phyloP scores from a whole-genome alignment of 2,888 invertebrate species.

The Blastobasis lacticolella region DNA sequence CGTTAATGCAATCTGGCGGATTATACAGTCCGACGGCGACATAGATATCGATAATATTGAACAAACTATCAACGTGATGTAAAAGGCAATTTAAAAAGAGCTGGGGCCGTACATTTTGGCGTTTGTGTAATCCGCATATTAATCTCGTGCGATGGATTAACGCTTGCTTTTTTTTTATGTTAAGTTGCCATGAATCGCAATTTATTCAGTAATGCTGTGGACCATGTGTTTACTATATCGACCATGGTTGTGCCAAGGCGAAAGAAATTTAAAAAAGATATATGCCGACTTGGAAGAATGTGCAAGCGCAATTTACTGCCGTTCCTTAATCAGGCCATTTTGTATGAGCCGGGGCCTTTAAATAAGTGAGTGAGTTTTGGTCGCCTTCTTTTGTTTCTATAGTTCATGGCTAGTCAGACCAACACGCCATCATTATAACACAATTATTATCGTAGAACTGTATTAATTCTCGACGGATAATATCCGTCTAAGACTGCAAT shows the following conservation, averaged over 20 bases:
- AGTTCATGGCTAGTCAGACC: no score
- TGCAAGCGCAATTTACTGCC: conserved; percentile 42
- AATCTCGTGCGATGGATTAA: conserved; percentile 1
- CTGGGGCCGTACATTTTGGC: no score
- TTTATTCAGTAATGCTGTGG: conserved; percentile 73
- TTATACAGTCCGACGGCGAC: no score
- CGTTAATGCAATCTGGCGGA: no score
- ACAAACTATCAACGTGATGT: no score
- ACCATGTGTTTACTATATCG: conserved; percentile 50
- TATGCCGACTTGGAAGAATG: conserved; percentile 64
- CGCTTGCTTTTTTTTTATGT: conserved; percentile 33
- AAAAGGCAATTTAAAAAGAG: no score
- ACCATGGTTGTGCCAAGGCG: conserved; percentile 65
- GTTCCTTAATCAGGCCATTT: conserved; percentile 22
- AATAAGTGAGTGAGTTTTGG: conserved; percentile 29
- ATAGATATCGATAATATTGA: no score
- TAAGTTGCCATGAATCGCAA: conserved; percentile 76
- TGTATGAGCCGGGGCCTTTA: conserved; percentile 22
- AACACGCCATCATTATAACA: no score
- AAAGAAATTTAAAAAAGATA: conserved; percentile 57
- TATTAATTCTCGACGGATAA: no score
- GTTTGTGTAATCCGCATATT: no score
- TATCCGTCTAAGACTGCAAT: no score
- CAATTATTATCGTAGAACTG: no score
- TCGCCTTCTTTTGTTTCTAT: conserved; percentile 8